Conservation (phyloP, 35 echinoderm and acorn worm species). For the Ophioderma brevispina region DNA sequence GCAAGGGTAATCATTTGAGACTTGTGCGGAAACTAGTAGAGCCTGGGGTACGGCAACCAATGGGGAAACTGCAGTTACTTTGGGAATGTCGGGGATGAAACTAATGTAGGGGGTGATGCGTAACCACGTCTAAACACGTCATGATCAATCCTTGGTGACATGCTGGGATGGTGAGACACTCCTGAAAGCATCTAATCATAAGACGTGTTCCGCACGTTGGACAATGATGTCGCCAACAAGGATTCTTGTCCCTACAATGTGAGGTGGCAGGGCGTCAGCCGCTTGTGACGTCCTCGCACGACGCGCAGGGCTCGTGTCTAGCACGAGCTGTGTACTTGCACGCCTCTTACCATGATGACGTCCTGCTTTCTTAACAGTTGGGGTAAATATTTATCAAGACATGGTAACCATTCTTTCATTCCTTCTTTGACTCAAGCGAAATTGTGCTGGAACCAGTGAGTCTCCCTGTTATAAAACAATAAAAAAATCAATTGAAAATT, state of each 20-base stretch:
- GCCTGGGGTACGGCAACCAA: neutral
- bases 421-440: no score
- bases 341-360: slow-evolving; percentile 2
- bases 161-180: neutral
- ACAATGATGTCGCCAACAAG: neutral
- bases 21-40: neutral
- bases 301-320: neutral
- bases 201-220: neutral
- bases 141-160: neutral
- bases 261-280: neutral
- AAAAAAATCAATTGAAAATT: no score
- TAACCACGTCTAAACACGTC: neutral
- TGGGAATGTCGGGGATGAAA: neutral
- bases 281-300: neutral
- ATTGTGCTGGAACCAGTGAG: no score
- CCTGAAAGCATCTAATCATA: neutral
- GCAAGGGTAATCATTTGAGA: neutral
- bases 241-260: neutral
- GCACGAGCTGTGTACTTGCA: neutral
- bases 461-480: no score
- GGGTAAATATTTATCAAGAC: no score
- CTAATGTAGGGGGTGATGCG: neutral
- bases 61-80: neutral
- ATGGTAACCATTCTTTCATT: no score
- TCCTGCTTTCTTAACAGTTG: no score